Percentiles rank a stretch among this genome's conserved stretches.
phyloP scores from a whole-genome alignment of 1,140 invertebrate genomes.

The Camponotus pennsylvanicus region DNA sequence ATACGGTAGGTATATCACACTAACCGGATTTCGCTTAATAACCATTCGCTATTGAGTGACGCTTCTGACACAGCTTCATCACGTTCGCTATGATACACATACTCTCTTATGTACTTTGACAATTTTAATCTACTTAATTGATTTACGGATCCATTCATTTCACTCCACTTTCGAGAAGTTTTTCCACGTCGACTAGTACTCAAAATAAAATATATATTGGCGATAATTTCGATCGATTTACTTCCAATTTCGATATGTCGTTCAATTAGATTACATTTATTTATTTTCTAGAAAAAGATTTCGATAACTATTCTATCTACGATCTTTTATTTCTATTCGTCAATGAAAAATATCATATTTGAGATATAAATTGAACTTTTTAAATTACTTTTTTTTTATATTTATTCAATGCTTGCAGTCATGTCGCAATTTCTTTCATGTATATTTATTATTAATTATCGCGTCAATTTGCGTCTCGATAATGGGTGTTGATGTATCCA shows the following conservation, averaged over 20 bases:
- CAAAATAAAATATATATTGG: not conserved
- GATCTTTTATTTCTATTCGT: not conserved
- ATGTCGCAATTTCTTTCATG: constrained; percentile 16
- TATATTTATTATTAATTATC: constrained; percentile 45
- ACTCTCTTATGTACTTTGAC: constrained; percentile 29
- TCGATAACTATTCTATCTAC: too few species aligned
- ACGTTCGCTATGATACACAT: constrained; percentile 62
- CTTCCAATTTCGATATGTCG: not conserved
- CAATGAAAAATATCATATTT: not conserved
- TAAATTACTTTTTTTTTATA: not conserved
- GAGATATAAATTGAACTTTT: not conserved
- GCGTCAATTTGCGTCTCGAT: constrained; percentile 39
- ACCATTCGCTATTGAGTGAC: constrained; percentile 77
- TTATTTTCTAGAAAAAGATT: not conserved
- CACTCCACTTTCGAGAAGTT: constrained; percentile 4
- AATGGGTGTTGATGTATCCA: constrained; percentile 45
- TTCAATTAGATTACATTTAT: not conserved
- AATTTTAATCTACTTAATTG: constrained; percentile 38
- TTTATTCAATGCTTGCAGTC: not conserved
- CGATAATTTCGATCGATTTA: not conserved
- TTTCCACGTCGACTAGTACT: not conserved
- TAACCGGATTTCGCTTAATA: constrained; percentile 78
- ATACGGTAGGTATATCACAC: constrained; percentile 75
- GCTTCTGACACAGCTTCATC: constrained; percentile 60
- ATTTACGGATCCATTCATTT: constrained; percentile 27